Base-by-base conservation (phyloP, 1,140 invertebrate species). In the Hyles vespertilio region DNA sequence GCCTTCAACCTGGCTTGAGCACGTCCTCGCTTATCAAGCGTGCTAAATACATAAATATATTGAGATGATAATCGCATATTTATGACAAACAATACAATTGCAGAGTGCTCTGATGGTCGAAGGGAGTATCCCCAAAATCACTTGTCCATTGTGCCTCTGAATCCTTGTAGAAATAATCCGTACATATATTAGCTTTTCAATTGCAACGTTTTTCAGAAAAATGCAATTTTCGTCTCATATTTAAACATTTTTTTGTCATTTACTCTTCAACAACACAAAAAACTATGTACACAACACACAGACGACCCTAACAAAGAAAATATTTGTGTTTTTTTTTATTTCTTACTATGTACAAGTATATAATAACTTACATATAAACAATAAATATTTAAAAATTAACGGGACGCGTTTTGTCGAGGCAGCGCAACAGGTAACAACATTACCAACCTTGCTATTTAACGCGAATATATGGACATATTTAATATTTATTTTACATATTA, bases 361-460 rank as follows among this genome's bases (percentile, higher is more conserved):
- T 83, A 87, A 87, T 81, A 84, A 82, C 84, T 84, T 87, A 84
- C 56, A 83, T 79, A 81, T 74, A 83, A 84, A 83, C 59, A 77
- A 82, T 86, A 84, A 81, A 84, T 81, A 84, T 74, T 80, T 69
- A 78, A 80, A 83, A 73, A 72, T 53, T 59, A 72, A 65, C 68
- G 67, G 74, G 72, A 78, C 68, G 71, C 72, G 51, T 63, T 60
- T 65, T 33, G 44, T 53, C 51, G 65, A 73, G 65, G 74, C 73
- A 71, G 71, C 69, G 49, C 58, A 53, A 53, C 53, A 48, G 8
- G n/a, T 48, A 22, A 22, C 44, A 5, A 45, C 44, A 48, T n/a
- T n/a, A 5, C 5, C n/a, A n/a, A 48, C 5, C n/a, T 8, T 45
- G 8, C 44, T 5, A 45, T 40, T 5, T 40, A 40, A 40, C 36